Evolutionary conservation across 2,888 invertebrate species (phyloP).

Genomic region (Balanococcus diminutus): DNA sequence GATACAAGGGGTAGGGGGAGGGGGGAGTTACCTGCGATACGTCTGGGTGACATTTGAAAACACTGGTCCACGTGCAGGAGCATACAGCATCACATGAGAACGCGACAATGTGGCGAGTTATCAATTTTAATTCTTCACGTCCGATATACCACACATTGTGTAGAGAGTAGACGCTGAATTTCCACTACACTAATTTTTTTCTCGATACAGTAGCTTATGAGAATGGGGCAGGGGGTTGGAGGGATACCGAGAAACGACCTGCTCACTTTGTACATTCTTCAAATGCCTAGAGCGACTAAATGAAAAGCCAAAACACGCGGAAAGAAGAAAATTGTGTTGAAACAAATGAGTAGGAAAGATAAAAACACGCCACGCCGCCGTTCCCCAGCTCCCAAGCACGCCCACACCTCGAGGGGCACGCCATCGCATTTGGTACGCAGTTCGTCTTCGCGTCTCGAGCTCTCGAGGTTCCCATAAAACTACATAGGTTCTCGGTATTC

Average conservation of each 20-base stretch:
- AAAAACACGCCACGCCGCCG: not conserved
- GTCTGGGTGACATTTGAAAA: not conserved
- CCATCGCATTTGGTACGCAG: not conserved
- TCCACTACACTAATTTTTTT: conserved; percentile 27
- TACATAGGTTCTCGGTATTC: not conserved
- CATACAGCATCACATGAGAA: too few species aligned
- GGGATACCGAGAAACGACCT: not conserved
- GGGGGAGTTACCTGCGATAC: not conserved
- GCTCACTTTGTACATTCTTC: not conserved
- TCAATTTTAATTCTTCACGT: not conserved
- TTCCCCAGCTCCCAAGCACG: too few species aligned
- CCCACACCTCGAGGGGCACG: conserved; percentile 20
- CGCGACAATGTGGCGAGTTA: not conserved
- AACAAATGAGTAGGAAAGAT: conserved; percentile 13
- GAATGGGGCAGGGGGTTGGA: not conserved
- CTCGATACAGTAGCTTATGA: not conserved
- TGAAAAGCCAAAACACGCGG: conserved; percentile 22
- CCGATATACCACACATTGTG: not conserved
- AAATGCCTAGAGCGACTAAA: not conserved
- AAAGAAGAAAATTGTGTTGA: conserved; percentile 22
- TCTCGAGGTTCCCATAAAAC: not conserved
- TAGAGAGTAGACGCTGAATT: not conserved
- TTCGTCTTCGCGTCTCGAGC: not conserved
- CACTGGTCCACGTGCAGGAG: not conserved
- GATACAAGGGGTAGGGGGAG: not conserved